Conservation (phyloP, 2,888 invertebrate species). For the Mythimna loreyi region DNA sequence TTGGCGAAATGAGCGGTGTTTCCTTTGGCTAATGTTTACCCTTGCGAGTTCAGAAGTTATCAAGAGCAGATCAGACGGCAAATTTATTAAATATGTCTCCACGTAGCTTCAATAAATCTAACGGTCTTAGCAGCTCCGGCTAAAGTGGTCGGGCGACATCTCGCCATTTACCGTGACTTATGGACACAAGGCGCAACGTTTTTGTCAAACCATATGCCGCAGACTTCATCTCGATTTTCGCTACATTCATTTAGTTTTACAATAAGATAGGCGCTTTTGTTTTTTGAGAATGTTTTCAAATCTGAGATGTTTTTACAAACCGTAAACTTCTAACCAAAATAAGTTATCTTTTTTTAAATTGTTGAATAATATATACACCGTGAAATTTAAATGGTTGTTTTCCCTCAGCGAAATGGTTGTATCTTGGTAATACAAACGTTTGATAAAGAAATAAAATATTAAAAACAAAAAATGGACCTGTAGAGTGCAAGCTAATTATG, state of each 20-base stretch:
- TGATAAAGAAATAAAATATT: too few relatives aligned
- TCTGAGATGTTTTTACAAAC: neutral
- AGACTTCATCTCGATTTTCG: slow-evolving; percentile 62
- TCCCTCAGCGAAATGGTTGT: too few relatives aligned
- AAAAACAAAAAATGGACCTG: too few relatives aligned
- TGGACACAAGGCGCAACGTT: slow-evolving; percentile 73
- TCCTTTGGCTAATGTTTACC: slow-evolving; percentile 34
- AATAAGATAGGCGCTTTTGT: slow-evolving; percentile 27
- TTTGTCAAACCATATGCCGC: slow-evolving; percentile 73
- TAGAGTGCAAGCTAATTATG: too few relatives aligned
- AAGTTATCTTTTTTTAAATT: neutral
- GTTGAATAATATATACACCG: neutral
- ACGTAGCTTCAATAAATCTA: slow-evolving; percentile 79
- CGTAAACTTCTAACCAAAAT: slow-evolving; percentile 1
- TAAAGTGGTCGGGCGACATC: slow-evolving; percentile 76
- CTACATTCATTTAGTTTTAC: slow-evolving; percentile 56
- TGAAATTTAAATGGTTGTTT: too few relatives aligned
- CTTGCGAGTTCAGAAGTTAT: slow-evolving; percentile 39
- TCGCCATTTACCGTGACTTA: slow-evolving; percentile 77
- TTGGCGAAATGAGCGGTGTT: slow-evolving; percentile 41
- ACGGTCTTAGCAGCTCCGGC: slow-evolving; percentile 72
- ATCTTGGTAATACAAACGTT: too few relatives aligned
- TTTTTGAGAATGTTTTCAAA: neutral
- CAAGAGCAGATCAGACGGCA: slow-evolving; percentile 31
- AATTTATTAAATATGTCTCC: slow-evolving; percentile 77